phyloP scores from a whole-genome alignment of 2,797 vertebrate species.

The Rhabdomys pumilio region DNA sequence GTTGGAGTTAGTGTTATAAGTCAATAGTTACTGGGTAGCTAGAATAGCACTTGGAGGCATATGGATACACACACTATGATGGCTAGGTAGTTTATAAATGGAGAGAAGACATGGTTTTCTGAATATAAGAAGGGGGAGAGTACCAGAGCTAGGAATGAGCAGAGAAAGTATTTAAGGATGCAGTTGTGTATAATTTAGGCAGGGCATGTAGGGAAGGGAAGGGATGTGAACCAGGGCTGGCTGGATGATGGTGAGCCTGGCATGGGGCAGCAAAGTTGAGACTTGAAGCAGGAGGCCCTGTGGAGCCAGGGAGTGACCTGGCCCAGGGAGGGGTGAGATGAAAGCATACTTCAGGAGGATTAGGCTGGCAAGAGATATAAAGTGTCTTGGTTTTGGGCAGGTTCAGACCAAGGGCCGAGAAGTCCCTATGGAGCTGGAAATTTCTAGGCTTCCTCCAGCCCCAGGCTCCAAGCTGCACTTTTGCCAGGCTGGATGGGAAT shows the following conservation, averaged over 20 bases:
- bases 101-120: neutral
- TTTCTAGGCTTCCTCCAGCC: neutral
- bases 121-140: neutral
- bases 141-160: neutral
- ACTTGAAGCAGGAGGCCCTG: constrained; percentile 46
- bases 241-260: neutral
- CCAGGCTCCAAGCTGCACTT: neutral
- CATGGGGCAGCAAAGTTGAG: neutral
- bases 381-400: constrained; percentile 2
- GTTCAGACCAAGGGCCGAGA: constrained; percentile 63
- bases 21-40: neutral
- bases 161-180: neutral
- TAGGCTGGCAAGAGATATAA: constrained; percentile 45
- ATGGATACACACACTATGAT: neutral
- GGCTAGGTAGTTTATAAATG: neutral
- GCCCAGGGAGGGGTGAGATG: constrained; percentile 39
- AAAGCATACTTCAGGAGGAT: constrained; percentile 71
- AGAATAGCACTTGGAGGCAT: neutral
- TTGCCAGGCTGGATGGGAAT: neutral
- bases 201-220: neutral
- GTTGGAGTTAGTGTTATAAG: neutral
- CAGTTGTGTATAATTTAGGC: neutral
- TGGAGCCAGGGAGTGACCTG: constrained; percentile 18
- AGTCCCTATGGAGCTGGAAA: neutral
- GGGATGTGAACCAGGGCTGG: no score